Evolutionary conservation across 1,140 invertebrate genomes (phyloP).

Genomic region (Hyposmocoma kahamanoa): DNA sequence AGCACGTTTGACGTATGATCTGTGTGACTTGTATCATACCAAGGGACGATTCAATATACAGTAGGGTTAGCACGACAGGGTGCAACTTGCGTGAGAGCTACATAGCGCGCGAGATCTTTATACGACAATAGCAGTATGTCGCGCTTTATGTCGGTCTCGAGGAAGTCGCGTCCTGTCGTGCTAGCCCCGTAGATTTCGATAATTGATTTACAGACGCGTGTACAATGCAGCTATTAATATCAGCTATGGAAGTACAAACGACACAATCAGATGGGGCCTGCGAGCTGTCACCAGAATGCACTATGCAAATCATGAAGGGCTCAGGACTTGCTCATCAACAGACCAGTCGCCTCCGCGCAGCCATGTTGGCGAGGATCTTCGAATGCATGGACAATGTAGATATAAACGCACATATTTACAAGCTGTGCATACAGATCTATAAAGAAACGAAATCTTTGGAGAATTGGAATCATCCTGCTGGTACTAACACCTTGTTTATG

Average conservation of each 20-base stretch:
- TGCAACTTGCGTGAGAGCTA: too few relatives aligned
- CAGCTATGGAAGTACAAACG: conserved; percentile 56
- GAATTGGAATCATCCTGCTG: conserved; percentile 55
- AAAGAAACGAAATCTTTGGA: conserved; percentile 62
- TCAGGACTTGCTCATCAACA: conserved; percentile 57
- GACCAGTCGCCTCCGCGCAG: conserved; percentile 47
- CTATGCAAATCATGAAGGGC: conserved; percentile 45
- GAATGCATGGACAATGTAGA: conserved; percentile 57
- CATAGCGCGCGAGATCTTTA: too few relatives aligned
- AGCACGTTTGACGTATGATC: too few relatives aligned
- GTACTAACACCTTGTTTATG: conserved; percentile 59
- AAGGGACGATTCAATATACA: too few relatives aligned
- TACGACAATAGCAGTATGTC: too few relatives aligned
- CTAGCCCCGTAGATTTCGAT: too few relatives aligned
- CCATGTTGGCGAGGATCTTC: conserved; percentile 44
- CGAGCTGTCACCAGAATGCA: conserved; percentile 51
- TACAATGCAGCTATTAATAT: conserved; percentile 58
- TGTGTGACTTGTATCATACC: too few relatives aligned
- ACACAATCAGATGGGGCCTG: conserved; percentile 41
- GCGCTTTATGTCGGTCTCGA: too few relatives aligned
- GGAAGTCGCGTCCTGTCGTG: too few relatives aligned
- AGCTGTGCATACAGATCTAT: conserved; percentile 60
- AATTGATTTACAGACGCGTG: conserved; percentile 60
- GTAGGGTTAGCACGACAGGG: too few relatives aligned
- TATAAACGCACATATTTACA: conserved; percentile 52